Base-by-base conservation (phyloP, 1,140 invertebrate species). In the Papilio xuthus region DNA sequence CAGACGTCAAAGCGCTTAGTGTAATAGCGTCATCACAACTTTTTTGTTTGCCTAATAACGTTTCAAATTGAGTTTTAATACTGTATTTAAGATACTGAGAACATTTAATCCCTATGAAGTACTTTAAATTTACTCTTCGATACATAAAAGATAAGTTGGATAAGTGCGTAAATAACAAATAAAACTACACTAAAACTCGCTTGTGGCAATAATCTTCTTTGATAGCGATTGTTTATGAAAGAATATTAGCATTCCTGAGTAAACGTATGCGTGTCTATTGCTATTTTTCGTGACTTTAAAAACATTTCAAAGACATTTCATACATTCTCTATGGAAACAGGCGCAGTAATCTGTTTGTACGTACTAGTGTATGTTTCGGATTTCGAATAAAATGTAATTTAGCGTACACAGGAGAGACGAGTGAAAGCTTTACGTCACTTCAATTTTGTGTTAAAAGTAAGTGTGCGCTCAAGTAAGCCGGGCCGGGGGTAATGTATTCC, bases 401-500 rank as follows among this genome's bases (percentile, higher is more conserved):
- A 89, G 89, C 85, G 86, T 90, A 90, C 92, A 89, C 91, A 81
- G 82, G 90, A 91, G 89, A 92, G 84, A 83, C 83, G 85, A 92
- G 90, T 91, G 88, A 93, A 90, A 89, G 90, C 88, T 92, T 91
- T 91, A 90, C 85, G 92, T 93, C 92, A 92, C 90, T 92, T 93
- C 90, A 92, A 92, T 92, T 93, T 93, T 90, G 85, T 90, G 90
- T 92, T 93, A 92, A 89, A 90, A 91, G 89, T 92, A 92, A 93
- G 89, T 92, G 88, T 89, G 86, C 83, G 87, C 86, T 90, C 87
- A 87, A 90, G 90, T 90, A 92, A 92, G 90, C 89, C 89, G 88
- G 85, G 89, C 89, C 86, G 86, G 83, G 86, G 88, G 90, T 93
- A 93, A 93, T 93, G 91, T 93, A 93, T 93, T 93, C 92, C 89